Evolutionary conservation across 2,888 invertebrate species (phyloP), one percentile per base, ranked within the genome.

Genomic region (Notocelia uddmanniana): DNA sequence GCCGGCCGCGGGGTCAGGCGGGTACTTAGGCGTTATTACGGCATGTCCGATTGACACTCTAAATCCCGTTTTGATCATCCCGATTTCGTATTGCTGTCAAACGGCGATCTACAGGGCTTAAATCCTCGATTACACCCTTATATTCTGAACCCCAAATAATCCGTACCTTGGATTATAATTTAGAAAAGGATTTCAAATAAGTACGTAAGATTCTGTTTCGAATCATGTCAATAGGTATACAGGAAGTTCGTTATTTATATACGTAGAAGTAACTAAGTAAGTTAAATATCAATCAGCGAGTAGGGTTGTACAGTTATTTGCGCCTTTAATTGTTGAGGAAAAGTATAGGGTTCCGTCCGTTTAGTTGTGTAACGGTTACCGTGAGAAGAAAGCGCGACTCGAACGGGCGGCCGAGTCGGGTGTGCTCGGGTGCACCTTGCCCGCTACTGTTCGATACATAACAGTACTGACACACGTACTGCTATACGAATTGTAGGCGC

Each of bases 311-410:
- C 55, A 66, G 57, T 72, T 72, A 62, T 45, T 45, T 10, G 19
- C 52, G 21, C 15, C 26, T 21, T 63, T 73, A 73, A 74, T 72
- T 69, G 64, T 59, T 60, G 63, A 78, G 62, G 68, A 78, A 75
- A 78, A 79, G 75, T 79, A 79, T 79, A 75, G 75, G 77, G 74
- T 79, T 77, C 77, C 77, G 63, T 64, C 70, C 66, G 73, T 73
- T 60, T 66, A 73, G 55, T 64, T 60, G 76, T 75, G 75, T 81
- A 82, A 82, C 83, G 77, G 83, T 83, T 78, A 80, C 78, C 81
- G 83, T 83, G 84, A 75, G 81, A 82, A 86, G 86, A 86, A 86
- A 86, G 86, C 86, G 86, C 82, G 81, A 82, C 83, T 80, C 79
- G 60, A 21, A 54, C 19, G 37, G 50, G 69, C 37, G 50, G 69